Evolutionary conservation across 2,888 invertebrate genomes (phyloP).

Genomic region (Phortica magna): DNA sequence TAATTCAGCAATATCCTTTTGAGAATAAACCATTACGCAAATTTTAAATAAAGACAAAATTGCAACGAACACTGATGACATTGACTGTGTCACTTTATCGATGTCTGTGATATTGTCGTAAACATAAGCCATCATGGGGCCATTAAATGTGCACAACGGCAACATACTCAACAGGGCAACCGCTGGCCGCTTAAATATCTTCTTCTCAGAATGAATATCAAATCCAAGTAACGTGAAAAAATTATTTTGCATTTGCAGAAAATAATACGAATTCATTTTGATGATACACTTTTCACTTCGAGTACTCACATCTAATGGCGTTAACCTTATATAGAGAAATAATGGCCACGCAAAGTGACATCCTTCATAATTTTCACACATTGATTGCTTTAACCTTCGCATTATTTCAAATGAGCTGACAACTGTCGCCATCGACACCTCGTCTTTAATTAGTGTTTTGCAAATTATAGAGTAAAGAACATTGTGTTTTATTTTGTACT

Average conservation of each 20-base stretch:
- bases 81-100: conserved; percentile 46
- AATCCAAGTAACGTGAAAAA: background rate
- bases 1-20: conserved; percentile 34
- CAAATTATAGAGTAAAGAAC: too few species aligned
- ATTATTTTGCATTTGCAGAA: background rate
- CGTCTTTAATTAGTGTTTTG: conserved; percentile 1
- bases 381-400: background rate
- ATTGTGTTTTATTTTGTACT: too few species aligned
- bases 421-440: conserved; percentile 30
- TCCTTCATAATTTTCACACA: background rate
- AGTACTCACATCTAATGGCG: too few species aligned
- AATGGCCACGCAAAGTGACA: background rate
- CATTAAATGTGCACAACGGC: conserved; percentile 34
- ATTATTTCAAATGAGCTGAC: conserved; percentile 43
- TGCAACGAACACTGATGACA: conserved; percentile 46
- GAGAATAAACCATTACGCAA: conserved; percentile 44
- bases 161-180: conserved; percentile 29
- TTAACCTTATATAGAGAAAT: background rate
- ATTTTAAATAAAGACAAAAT: conserved; percentile 47
- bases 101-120: conserved; percentile 39
- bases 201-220: background rate
- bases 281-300: background rate
- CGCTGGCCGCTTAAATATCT: background rate
- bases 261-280: background rate
- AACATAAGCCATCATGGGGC: conserved; percentile 41